Evolutionary conservation across 2,888 invertebrate genomes (phyloP).

Genomic region (Cenopis cana): DNA sequence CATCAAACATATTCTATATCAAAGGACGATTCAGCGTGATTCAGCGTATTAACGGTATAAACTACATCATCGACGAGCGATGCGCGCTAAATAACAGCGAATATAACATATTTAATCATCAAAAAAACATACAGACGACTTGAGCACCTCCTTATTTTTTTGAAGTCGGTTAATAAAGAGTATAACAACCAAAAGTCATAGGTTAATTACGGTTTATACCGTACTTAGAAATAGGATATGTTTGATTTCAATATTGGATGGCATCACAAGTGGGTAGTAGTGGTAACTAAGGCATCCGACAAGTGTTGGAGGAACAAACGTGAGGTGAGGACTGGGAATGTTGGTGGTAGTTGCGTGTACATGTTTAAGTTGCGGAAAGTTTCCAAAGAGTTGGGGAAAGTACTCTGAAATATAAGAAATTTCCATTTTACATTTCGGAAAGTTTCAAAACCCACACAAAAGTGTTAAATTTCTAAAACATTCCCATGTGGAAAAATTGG

Average conservation of each 20-base stretch:
- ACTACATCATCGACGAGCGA: background rate
- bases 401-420: too few species aligned
- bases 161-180: too few species aligned
- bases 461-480: too few species aligned
- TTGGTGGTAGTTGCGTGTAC: slow-evolving; percentile 34
- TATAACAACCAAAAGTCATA: background rate
- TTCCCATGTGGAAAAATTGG: too few species aligned
- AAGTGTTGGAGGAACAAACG: too few species aligned
- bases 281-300: background rate
- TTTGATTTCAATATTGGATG: slow-evolving; percentile 8
- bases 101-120: too few species aligned
- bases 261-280: background rate
- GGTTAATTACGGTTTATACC: background rate
- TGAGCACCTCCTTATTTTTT: too few species aligned
- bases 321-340: background rate
- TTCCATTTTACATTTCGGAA: too few species aligned
- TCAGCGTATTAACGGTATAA: background rate
- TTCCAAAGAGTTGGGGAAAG: too few species aligned
- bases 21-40: background rate
- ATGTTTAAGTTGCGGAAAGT: too few species aligned
- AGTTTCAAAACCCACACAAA: too few species aligned
- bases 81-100: background rate
- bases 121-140: too few species aligned
- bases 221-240: slow-evolving; percentile 13
- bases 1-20: slow-evolving; percentile 6